Evolutionary conservation across 30 jellyfish, hydroid and myxozoan genomes (phyloP), one percentile per base, ranked within the genome.

Genomic region (Chrysaora quinquecirrha): DNA sequence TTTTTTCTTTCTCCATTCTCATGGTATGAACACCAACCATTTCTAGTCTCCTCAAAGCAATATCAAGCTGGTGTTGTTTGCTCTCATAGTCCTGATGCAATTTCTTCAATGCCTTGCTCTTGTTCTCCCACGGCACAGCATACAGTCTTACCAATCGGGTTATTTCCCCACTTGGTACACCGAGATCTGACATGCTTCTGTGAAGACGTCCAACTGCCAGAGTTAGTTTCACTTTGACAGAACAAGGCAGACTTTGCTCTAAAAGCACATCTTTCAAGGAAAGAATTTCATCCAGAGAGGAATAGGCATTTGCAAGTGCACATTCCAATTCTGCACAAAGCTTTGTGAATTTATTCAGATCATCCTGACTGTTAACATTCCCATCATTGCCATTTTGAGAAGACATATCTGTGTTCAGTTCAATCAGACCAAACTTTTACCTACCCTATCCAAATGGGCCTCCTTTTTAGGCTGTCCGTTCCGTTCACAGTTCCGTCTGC

Each of bases 81-180:
- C 86, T 82, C 49, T 81, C 90, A 62, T 89, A 89, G 23, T 89
- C 90, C 49, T 82, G 86, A 30, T 89, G 97, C 63, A 89, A 72
- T 64, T 89, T 82, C 49, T 82, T 82, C 81, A 89, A 82, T 1
- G 95, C 90, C 56, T 80, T 71, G 69, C 95, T 89, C 23, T 72
- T 81, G 35, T 89, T 71, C 43, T 89, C 97, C 97, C 97, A 89
- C 0, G 97, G 90, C 20, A 70, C 89, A 22, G 97, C 89, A 75
- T 80, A 89, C 50, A 89, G 54, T 58, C 87, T 81, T 23, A 82
- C 95, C 64, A 89, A 64, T 47, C 97, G 60, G n/a, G 86, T 68
- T 65, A 89, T 38, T 47, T 89, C 97, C 11, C 88, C 85, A 46
- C 78, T 80, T 12, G 87, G 90, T 48, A 76, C 86, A 48, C 93